Evolutionary conservation across 2,797 vertebrate genomes (phyloP), one percentile per base, ranked within the genome.

Genomic region (Argentina silus): DNA sequence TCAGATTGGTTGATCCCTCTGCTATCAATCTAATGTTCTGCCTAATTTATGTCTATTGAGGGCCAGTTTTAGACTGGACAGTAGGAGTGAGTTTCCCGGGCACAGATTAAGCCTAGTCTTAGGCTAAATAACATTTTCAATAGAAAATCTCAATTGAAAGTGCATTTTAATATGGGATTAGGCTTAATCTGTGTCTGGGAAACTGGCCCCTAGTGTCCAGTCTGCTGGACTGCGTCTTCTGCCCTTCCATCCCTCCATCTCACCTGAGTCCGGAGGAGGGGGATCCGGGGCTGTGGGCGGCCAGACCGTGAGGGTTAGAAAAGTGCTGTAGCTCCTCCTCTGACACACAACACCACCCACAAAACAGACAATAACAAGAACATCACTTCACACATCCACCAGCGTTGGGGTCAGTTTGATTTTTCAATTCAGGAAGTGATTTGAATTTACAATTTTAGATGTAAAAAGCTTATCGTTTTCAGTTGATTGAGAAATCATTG

Each of bases 251-350:
- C n/a, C 55, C 17, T 14, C 45, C 3, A n/a, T 63, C 70, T 92
- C 87, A 95, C 94, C 92, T 92, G 85, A 90, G 86, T 92, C 89
- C 91, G 82, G 88, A 84, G 71, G 91, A 93, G 68, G 91, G 91
- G 81, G 92, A 92, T 89, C 93, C 94, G 44, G 94, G 94, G 85
- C 94, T 95, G 89, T 94, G 93, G 87, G 93, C 91, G 83, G 93
- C 93, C 90, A 95, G 90, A 81, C 94, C 94, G 44, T 94, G 93
- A 91, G 93, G 93, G 89, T 94, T 95, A 90, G 92, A 93, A 90
- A 94, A 94, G 88, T 94, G 92, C 89, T 92, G 92, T 77, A 94
- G 93, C 85, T 94, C 93, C 90, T 94, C 93, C 83, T 94, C 94
- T 95, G 91, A 88, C 87, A 89, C 80, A 86, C 43, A 78, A 15